Evolutionary conservation across 1,140 invertebrate species (phyloP).

Genomic region (Achroia grisella): DNA sequence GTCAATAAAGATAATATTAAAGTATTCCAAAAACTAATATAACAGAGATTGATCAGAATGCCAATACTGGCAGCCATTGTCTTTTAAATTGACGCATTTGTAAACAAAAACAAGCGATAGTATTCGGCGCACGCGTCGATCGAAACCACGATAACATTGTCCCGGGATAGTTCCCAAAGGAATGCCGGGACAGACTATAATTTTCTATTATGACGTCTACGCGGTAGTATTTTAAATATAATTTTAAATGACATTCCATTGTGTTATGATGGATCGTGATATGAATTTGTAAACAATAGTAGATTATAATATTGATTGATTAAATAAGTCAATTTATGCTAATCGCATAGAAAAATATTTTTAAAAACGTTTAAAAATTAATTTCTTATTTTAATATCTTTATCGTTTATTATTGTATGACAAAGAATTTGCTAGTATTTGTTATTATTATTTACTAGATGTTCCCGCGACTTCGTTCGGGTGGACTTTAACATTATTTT

Average conservation of each 20-base stretch:
- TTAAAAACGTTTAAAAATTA: too few relatives aligned
- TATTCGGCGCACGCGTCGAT: constrained; percentile 43
- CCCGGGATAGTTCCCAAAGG: constrained; percentile 15
- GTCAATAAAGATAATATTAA: too few relatives aligned
- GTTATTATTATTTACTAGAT: too few relatives aligned
- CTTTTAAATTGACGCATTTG: constrained; percentile 9
- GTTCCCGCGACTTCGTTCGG: too few relatives aligned
- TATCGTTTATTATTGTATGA: too few relatives aligned
- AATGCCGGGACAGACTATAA: constrained; percentile 10
- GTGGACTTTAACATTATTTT: too few relatives aligned
- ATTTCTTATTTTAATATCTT: too few relatives aligned
- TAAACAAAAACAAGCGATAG: constrained; percentile 29
- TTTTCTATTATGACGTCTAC: constrained; percentile 10
- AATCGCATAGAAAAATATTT: too few relatives aligned
- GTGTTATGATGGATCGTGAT: constrained; percentile 8
- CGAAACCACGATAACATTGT: constrained; percentile 38
- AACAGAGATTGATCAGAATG: too few relatives aligned
- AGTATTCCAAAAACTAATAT: too few relatives aligned
- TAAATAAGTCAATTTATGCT: neutral
- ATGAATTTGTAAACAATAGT: constrained; percentile 13
- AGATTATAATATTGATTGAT: neutral
- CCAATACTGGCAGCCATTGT: neutral
- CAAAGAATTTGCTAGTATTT: too few relatives aligned
- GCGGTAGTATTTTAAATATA: neutral
- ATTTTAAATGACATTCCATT: constrained; percentile 5